A percentile compares a stretch with the other conserved stretches of the same genome.
Evolutionary conservation across 2,797 vertebrate species (phyloP).

Genomic region (Leucoraja ocellata): DNA sequence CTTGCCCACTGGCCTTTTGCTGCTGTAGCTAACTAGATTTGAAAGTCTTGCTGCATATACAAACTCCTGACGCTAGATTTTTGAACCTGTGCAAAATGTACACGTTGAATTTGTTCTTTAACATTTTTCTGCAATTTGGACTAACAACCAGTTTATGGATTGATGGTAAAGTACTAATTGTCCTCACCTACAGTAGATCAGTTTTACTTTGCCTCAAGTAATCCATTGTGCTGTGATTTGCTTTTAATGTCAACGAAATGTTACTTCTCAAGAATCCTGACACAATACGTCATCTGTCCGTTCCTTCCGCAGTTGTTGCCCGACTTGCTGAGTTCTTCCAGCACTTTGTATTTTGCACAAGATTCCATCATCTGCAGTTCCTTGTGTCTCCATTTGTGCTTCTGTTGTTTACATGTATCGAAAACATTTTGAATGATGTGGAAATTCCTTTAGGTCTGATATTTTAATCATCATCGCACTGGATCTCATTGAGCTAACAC

Average conservation of each 20-base stretch:
- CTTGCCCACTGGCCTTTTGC: neutral
- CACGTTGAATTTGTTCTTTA: neutral
- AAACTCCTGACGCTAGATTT: neutral
- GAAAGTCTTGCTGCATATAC: neutral
- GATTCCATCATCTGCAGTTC: too few species aligned
- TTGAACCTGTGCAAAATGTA: neutral
- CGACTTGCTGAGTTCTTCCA: too few species aligned
- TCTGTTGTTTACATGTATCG: neutral
- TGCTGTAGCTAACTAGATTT: neutral
- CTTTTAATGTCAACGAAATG: neutral
- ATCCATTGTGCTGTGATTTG: neutral
- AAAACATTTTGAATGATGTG: neutral
- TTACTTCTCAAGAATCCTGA: too few species aligned
- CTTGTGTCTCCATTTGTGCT: neutral
- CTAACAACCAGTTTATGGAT: neutral
- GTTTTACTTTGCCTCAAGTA: neutral
- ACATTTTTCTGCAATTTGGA: neutral
- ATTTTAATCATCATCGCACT: neutral
- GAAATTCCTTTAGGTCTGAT: neutral
- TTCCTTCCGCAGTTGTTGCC: too few species aligned
- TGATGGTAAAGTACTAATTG: neutral
- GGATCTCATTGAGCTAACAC: neutral
- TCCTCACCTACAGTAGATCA: too few species aligned
- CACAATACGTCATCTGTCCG: too few species aligned
- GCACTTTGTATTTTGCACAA: too few species aligned